phyloP scores from a whole-genome alignment of 2,113 vertebrate genomes.

The Brienomyrus longianalis region DNA sequence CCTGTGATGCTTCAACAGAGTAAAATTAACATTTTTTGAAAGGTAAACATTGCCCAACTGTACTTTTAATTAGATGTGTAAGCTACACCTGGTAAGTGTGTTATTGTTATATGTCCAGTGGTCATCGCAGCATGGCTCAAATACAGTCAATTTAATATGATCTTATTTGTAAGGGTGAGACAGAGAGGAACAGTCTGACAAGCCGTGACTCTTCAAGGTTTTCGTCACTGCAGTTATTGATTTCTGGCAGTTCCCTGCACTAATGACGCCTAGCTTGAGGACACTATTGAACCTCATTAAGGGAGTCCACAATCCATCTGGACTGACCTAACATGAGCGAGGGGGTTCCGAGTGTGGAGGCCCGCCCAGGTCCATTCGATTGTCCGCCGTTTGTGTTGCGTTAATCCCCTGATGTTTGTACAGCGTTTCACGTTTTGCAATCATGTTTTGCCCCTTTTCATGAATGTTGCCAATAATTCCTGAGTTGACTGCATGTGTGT shows the following conservation, averaged over 20 bases:
- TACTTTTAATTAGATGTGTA: background rate
- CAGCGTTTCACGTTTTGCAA: background rate
- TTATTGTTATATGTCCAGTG: background rate
- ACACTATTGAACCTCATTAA: background rate
- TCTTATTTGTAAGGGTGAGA: background rate
- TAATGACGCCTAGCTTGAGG: background rate
- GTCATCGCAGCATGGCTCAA: background rate
- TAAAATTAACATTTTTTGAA: background rate
- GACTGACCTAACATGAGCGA: background rate
- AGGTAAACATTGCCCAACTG: background rate
- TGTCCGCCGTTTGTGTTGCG: background rate
- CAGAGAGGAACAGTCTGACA: background rate
- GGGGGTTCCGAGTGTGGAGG: background rate
- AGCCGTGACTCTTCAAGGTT: background rate
- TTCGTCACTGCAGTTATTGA: background rate
- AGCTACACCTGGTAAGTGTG: background rate
- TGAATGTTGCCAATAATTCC: background rate
- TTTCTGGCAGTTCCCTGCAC: background rate
- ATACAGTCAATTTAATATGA: background rate
- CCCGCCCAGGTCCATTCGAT: background rate
- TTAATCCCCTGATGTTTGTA: background rate
- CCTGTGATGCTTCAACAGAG: background rate
- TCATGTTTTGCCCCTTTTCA: background rate
- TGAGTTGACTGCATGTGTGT: background rate
- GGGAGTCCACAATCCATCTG: conserved; percentile 2